Evolutionary conservation across 2,113 vertebrate genomes (phyloP), one percentile per base, ranked within the genome.

Genomic region (Ceyx margarethae): DNA sequence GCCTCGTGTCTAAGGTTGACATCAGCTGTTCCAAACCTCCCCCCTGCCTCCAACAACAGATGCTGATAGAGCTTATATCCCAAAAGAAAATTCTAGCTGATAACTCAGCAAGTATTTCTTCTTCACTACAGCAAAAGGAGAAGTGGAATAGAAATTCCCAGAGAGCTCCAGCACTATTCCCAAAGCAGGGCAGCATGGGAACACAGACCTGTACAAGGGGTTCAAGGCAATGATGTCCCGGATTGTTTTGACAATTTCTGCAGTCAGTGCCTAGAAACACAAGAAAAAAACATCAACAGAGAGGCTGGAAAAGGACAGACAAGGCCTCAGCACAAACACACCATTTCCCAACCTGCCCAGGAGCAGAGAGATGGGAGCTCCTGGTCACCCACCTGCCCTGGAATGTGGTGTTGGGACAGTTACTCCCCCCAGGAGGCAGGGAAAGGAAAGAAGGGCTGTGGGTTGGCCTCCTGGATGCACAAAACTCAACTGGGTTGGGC

Each of bases 241-340:
- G 93, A 99, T 99, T 51, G 99, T 99, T 96, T 99, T 99, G 88
- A 99, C 99, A 5, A 99, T 99, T 97, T 99, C 99, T 9, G 99
- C 99, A 1, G 99, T 99, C 71, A 99, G 97, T 4, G 99, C 99
- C 99, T 99, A 81, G 6, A 23, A 65, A 61, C 29, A 45, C 15
- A 90, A 57, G 16, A 31, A 57, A 72, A 35, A 80, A 20, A 5
- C 10, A 85, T 51, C 40, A 93, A 13, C 40, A 65, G 57, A 56
- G 73, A 65, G 20, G 11, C 75, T 33, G 50, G 57, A 53, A 81
- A 28, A 77, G 43, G 37, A 71, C 43, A 93, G 73, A 22, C 17
- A 80, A 61, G 16, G 46, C 25, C 48, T 37, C 35, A 57, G 65
- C 8, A 64, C 19, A 83, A 68, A 33, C 6, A 74, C 1, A 11